These are phyloP conservation scores for Caiman crocodilus DNA, from an alignment of 2,797 vertebrate genomes.

Conservation along the genomic window DNA sequence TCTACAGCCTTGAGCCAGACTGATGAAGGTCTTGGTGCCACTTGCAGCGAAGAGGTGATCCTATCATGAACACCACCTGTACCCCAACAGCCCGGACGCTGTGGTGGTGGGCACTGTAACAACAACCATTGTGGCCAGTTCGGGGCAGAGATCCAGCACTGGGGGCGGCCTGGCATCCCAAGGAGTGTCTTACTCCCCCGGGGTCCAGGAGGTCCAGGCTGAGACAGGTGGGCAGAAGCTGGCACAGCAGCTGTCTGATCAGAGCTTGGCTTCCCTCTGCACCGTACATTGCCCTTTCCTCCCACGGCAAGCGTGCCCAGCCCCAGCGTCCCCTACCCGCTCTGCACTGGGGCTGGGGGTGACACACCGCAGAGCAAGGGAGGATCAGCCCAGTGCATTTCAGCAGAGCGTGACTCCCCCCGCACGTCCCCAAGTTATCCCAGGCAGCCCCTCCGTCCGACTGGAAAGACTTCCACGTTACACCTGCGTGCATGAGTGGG, in stretches of 20 bases:
- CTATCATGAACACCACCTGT: not conserved
- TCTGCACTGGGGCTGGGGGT: not conserved
- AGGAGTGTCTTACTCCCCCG: not conserved
- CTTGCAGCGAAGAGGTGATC: not conserved
- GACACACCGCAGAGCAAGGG: not conserved
- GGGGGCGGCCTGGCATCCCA: not conserved
- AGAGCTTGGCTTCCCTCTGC: not conserved
- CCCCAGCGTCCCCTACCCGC: not conserved
- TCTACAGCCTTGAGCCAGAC: not conserved
- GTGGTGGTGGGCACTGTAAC: not conserved
- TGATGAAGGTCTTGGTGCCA: not conserved
- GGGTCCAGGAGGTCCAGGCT: not conserved
- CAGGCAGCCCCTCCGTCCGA: not conserved
- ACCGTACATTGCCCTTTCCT: not conserved
- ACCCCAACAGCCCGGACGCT: not conserved
- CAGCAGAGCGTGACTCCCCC: not conserved
- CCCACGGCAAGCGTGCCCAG: not conserved
- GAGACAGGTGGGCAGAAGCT: not conserved
- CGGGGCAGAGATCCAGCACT: not conserved
- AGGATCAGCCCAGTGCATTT: not conserved
- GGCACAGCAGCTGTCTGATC: not conserved
- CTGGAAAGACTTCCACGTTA: rapidly evolving
- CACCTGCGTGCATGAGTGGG: rapidly evolving
- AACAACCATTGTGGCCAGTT: not conserved
- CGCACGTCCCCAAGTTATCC: not conserved